Base-by-base conservation (phyloP, 2,113 vertebrate species). In the Pterocles burchelli region DNA sequence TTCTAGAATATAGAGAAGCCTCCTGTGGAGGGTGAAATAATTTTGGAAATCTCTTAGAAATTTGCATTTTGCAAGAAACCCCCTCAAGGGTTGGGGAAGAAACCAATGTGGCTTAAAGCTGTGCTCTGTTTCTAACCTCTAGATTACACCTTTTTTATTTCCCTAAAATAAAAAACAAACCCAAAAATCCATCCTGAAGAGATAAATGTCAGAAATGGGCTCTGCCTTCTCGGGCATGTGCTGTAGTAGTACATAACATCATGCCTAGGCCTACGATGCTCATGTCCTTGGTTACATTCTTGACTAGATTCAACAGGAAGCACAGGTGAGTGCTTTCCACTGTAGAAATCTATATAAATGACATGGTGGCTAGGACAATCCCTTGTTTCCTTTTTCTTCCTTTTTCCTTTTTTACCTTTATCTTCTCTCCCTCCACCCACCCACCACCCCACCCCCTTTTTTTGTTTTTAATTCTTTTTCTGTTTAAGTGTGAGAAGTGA, bases 211-310 rank as follows among this genome's bases (percentile, higher is more conserved):
- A 38, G 34, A 71, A 55, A 57, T 20, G 3, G 13, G n/a, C 8
- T 61, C 41, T 74, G 7, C 5, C 41, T 70, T 48, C 33, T 61
- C 15, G 34, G 52, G 8, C 14, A 14, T 34, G 18, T 29, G 8
- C n/a, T 66, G 10, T 16, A 76, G 33, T 11, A 52, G 25, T 22
- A 7, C 12, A 17, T 5, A 65, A 6, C 41, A 75, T 13, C 52
- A 31, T 3, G 2, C 15, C 8, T 18, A 46, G 28, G 10, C 9
- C 24, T 46, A 10, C 2, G 1, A 22, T 22, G 25, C 21, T 29
- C 4, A 3, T 17, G 14, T 24, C 49, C 38, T 51, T 57, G 21
- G 14, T 9, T 59, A 13, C 2, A 3, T 6, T 76, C 33, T 62
- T 86, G 48, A 20, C 21, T 11, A 21, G 7, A 13, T 65, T 43